These are phyloP conservation scores for Leucoptera coffeella DNA, from an alignment of 2,888 invertebrate species.

Conservation along the genomic window DNA sequence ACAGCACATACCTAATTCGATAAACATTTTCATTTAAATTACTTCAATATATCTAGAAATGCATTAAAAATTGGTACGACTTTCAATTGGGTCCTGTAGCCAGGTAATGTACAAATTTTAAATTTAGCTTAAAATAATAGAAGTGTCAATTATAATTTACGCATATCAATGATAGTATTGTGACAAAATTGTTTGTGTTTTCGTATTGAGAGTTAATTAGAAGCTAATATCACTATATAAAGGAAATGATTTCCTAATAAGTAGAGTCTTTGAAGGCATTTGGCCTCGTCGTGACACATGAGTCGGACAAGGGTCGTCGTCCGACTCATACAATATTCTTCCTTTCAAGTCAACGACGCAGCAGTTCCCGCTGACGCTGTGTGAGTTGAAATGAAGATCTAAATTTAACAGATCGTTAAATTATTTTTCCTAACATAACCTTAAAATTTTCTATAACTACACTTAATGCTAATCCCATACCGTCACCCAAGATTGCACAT, in stretches of 20 bases:
- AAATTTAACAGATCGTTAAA: not conserved
- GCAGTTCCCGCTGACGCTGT: slow-evolving; percentile 17
- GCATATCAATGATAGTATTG: too few relatives aligned
- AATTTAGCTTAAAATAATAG: too few relatives aligned
- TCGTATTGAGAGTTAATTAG: slow-evolving; percentile 42
- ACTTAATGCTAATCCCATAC: slow-evolving; percentile 46
- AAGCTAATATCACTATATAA: slow-evolving; percentile 52
- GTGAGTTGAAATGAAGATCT: slow-evolving; percentile 41
- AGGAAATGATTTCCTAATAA: slow-evolving; percentile 44
- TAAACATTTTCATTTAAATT: slow-evolving; percentile 41
- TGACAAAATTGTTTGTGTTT: slow-evolving; percentile 43
- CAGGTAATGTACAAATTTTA: slow-evolving; percentile 22
- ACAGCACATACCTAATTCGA: slow-evolving; percentile 40
- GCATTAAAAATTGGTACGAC: slow-evolving; percentile 51
- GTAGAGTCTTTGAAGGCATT: slow-evolving; percentile 17
- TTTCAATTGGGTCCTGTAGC: slow-evolving; percentile 15
- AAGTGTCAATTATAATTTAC: too few relatives aligned
- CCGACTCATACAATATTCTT: slow-evolving; percentile 31
- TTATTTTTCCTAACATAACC: not conserved
- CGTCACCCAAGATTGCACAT: slow-evolving; percentile 79
- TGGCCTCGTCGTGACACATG: slow-evolving; percentile 19
- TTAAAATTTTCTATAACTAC: not conserved
- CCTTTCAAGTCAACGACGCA: slow-evolving; percentile 42
- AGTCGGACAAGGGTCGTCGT: slow-evolving; percentile 45
- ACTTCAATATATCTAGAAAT: slow-evolving; percentile 50